These are phyloP conservation scores for human (Homo sapiens) DNA, from an alignment of 2,113 vertebrate genomes.

Conservation along the genomic window DNA sequence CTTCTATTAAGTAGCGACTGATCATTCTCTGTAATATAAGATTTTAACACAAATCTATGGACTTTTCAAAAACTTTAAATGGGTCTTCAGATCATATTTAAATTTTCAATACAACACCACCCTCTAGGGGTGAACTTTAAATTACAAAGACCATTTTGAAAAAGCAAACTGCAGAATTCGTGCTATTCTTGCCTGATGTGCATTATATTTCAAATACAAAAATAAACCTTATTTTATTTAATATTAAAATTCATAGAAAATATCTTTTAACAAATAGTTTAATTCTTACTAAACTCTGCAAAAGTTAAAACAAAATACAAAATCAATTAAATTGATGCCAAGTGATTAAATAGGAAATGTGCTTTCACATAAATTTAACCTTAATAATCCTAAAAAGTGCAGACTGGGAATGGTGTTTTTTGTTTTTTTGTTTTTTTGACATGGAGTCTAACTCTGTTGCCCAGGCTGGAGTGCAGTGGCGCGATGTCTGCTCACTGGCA, in stretches of 20 bases:
- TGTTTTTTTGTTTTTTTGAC: not conserved
- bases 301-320: constrained; percentile 9
- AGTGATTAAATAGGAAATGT: not conserved
- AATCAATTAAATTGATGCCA: not conserved
- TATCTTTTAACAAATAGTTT: not conserved
- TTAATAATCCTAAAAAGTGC: not conserved
- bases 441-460: not conserved
- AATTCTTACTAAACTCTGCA: not conserved
- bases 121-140: constrained; percentile 79
- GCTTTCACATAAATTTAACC: not conserved
- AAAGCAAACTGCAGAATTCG: not conserved
- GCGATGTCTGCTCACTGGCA: not conserved
- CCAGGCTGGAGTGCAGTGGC: not conserved
- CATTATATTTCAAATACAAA: not conserved
- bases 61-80: not conserved
- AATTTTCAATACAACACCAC: constrained; percentile 79
- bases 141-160: constrained; percentile 13
- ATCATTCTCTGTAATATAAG: not conserved
- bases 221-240: not conserved
- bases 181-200: not conserved
- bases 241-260: not conserved
- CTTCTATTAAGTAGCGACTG: not conserved
- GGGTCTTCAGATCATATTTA: not conserved
- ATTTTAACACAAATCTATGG: not conserved
- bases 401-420: not conserved